Percentiles rank a stretch among this genome's conserved stretches.
These are phyloP conservation scores for Oreochromis spilurus DNA, from an alignment of 2,113 vertebrate species.

Conservation along the genomic window DNA sequence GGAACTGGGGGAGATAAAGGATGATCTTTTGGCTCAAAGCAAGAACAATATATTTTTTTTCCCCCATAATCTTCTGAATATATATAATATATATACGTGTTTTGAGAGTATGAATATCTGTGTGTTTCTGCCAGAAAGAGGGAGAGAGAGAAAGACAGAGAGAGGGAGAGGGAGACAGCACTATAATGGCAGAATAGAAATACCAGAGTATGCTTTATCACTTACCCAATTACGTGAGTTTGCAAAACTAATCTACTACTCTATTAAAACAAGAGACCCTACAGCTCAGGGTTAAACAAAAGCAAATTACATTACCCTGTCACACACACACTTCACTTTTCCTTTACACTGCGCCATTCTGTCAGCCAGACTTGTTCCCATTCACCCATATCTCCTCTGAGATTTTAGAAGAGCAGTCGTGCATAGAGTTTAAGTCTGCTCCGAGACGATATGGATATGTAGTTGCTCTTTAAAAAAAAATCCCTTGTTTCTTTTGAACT, in stretches of 20 bases:
- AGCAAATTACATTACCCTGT: conserved; percentile 68
- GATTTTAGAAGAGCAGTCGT: conserved; percentile 29
- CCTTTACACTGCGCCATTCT: conserved; percentile 6
- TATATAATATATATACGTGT: neutral
- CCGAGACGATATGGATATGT: conserved; percentile 5
- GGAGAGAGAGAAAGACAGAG: neutral
- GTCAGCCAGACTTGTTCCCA: conserved; percentile 21
- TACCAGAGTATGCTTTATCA: conserved; percentile 65
- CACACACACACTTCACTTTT: conserved; percentile 22
- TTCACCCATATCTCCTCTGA: conserved; percentile 33
- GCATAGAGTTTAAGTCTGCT: conserved; percentile 7
- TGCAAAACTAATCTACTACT: conserved; percentile 74
- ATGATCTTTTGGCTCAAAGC: conserved; percentile 3
- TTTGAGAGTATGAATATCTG: neutral
- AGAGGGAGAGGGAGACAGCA: neutral
- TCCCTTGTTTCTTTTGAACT: conserved; percentile 18
- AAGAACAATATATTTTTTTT: neutral
- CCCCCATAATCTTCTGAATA: neutral
- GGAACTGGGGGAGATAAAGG: conserved; percentile 8
- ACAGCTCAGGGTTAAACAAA: conserved; percentile 71
- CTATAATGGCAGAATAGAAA: conserved; percentile 17
- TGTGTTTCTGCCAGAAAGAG: neutral
- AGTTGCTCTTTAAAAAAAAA: conserved; percentile 16
- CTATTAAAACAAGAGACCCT: conserved; percentile 73
- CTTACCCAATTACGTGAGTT: conserved; percentile 70